Evolutionary conservation across 2,888 invertebrate species (phyloP), one percentile per base, ranked within the genome.

Genomic region (Drosophila colorata): DNA sequence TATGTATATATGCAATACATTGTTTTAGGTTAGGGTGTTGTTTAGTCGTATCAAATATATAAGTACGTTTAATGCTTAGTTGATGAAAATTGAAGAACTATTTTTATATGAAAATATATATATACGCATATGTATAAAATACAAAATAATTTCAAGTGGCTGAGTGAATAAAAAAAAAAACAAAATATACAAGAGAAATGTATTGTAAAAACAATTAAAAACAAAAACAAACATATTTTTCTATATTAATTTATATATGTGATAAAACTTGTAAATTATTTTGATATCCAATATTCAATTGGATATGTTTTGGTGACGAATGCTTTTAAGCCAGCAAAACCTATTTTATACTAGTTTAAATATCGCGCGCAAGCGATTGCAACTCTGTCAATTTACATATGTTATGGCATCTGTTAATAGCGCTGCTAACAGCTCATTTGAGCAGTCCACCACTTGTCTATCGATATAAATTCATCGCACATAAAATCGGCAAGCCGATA

Each of bases 21-120:
- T 82, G 86, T 86, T 82, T 86, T 87, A 88, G 87, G 53, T 51
- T 88, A 88, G 80, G 83, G 83, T 88, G 83, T 86, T 88, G 74
- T 82, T 77, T 78, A 83, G 73, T 59, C 58, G 56, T 72, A 55
- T 72, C 63, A 70, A 61, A 44, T 57, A 40, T 56, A 52, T 33
- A 14, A 48, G 46, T 63, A 66, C 61, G 51, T 80, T 63, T 73
- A 68, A 75, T 67, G 23, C 40, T 65, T 75, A 77, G 53, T 57
- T 72, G 73, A 66, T 66, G 47, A 63, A 71, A 59, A 61, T 65
- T 59, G 64, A 74, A 71, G 38, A 72, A 75, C 52, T 87, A 85
- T 87, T 87, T 87, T 87, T 87, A 73, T 82, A 81, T 81, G 70
- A 74, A 73, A 52, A 81, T 18, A 43, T 60, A 74, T 63, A 35